Evolutionary conservation across 2,888 invertebrate species (phyloP).

Genomic region (Isoperla grammatica): DNA sequence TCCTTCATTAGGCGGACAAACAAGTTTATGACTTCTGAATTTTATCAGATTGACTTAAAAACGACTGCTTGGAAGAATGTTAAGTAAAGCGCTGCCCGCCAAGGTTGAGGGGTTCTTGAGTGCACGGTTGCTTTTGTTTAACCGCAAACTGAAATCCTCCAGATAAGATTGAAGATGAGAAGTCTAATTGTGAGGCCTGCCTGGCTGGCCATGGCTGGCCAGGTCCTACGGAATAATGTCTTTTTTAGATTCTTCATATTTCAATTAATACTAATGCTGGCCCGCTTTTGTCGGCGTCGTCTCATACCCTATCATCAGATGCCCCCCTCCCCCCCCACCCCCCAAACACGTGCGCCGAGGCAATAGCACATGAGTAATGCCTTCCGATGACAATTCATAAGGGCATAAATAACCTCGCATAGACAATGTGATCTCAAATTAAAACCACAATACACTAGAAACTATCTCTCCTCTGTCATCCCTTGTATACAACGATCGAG

Average conservation of each 20-base stretch:
- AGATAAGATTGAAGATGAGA: no score
- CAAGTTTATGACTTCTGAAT: not conserved
- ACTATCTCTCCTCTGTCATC: not conserved
- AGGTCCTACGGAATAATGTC: not conserved
- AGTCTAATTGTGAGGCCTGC: no score
- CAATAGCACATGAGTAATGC: slow-evolving; percentile 14
- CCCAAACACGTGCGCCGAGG: slow-evolving; percentile 12
- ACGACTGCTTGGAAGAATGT: slow-evolving; percentile 2
- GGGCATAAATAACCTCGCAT: slow-evolving; percentile 4
- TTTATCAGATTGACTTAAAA: not conserved
- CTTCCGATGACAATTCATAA: slow-evolving; percentile 13
- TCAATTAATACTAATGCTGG: no score
- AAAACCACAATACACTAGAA: slow-evolving; percentile 5
- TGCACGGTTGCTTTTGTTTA: not conserved
- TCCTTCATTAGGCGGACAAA: not conserved
- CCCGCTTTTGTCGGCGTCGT: no score
- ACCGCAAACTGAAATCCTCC: not conserved
- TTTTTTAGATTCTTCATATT: no score
- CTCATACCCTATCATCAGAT: no score
- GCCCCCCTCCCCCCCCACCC: no score
- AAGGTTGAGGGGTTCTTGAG: not conserved
- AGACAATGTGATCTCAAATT: slow-evolving; percentile 16
- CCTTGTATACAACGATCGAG: no score
- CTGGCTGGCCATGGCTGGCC: not conserved
- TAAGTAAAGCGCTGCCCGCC: not conserved